These are phyloP conservation scores for Osmerus mordax DNA, from an alignment of 2,113 vertebrate species.

Conservation along the genomic window DNA sequence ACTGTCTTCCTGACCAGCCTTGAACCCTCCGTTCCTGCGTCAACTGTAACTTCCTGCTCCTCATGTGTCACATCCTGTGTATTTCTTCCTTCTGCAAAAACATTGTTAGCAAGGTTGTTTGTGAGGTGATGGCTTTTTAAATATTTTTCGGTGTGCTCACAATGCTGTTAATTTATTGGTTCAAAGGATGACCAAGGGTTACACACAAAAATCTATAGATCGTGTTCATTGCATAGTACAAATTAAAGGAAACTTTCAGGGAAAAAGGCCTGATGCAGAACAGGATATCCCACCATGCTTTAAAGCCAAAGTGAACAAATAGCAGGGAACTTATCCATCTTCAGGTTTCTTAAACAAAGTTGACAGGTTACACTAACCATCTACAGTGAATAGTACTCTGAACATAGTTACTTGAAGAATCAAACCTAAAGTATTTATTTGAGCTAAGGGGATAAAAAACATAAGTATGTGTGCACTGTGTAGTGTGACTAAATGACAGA, in stretches of 20 bases:
- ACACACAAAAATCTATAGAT: neutral
- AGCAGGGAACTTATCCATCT: constrained; percentile 32
- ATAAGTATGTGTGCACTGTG: constrained; percentile 22
- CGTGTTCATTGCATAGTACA: neutral
- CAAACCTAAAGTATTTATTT: constrained; percentile 24
- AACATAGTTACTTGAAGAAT: constrained; percentile 28
- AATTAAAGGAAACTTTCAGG: no score
- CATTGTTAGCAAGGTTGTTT: neutral
- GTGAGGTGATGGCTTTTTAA: neutral
- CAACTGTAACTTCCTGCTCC: constrained; percentile 55
- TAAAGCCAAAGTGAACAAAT: constrained; percentile 18
- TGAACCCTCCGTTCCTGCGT: constrained; percentile 43
- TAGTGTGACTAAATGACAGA: constrained; percentile 17
- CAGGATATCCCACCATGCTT: constrained; percentile 22
- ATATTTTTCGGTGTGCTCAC: neutral
- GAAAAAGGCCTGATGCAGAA: neutral
- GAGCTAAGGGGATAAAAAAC: constrained; percentile 34
- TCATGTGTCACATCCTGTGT: constrained; percentile 44
- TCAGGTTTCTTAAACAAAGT: constrained; percentile 51
- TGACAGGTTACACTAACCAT: constrained; percentile 45
- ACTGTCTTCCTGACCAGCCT: constrained; percentile 59
- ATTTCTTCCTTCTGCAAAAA: constrained; percentile 9
- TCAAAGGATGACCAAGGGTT: neutral
- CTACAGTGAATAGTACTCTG: constrained; percentile 4
- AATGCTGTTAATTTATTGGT: neutral